Evolutionary conservation across 2,797 vertebrate genomes (phyloP).

Genomic region (Pristis pectinata): DNA sequence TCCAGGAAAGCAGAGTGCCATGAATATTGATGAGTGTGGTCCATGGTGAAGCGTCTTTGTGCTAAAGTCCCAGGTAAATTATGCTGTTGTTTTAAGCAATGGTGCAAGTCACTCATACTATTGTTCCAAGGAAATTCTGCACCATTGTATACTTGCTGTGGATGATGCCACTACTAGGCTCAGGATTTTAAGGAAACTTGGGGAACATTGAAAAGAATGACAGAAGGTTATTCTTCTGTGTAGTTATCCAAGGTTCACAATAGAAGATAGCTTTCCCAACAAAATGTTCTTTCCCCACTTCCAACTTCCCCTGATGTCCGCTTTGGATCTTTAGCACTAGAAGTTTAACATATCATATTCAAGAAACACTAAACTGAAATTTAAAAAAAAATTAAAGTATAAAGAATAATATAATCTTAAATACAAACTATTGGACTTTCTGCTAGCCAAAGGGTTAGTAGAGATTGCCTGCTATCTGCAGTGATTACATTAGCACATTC

Average conservation of each 20-base stretch:
- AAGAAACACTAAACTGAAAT: not conserved
- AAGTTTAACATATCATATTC: not conserved
- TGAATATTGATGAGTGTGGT: not conserved
- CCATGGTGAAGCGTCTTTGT: not conserved
- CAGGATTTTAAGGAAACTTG: not conserved
- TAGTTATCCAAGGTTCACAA: not conserved
- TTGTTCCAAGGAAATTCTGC: not conserved
- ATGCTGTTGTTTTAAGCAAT: not conserved
- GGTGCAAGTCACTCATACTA: not conserved
- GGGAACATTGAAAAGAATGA: not conserved
- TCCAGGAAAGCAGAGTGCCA: not conserved
- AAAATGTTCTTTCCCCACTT: not conserved
- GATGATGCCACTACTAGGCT: not conserved
- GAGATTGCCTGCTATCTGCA: too few species aligned
- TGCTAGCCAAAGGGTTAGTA: too few species aligned
- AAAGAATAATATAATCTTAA: not conserved
- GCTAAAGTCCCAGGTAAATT: not conserved
- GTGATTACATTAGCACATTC: too few species aligned
- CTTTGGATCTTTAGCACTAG: not conserved
- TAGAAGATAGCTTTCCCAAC: not conserved
- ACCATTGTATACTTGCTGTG: not conserved
- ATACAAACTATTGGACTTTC: not conserved
- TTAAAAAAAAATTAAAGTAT: not conserved
- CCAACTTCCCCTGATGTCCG: not conserved
- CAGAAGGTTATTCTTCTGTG: not conserved